These are phyloP conservation scores for Drosophila tanythrix DNA, from an alignment of 2,888 invertebrate species.

Conservation along the genomic window DNA sequence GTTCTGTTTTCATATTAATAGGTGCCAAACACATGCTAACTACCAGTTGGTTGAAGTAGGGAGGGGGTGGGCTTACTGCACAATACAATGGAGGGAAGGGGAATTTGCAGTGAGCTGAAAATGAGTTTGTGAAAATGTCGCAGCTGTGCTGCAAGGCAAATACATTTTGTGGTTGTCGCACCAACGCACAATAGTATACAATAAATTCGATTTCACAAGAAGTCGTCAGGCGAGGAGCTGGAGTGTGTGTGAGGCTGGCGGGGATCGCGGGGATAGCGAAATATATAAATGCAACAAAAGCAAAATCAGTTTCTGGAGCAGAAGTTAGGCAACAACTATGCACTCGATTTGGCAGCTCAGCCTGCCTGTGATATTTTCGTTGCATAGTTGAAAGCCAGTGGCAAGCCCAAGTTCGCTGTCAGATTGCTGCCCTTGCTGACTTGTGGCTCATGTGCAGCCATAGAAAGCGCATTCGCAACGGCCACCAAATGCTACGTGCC, in stretches of 20 bases:
- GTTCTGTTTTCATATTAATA: conserved; percentile 65
- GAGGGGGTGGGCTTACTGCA: not conserved
- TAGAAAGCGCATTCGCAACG: conserved; percentile 59
- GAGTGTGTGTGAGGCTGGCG: not conserved
- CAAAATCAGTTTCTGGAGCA: conserved; percentile 19
- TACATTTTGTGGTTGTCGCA: conserved; percentile 71
- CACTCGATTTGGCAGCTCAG: conserved; percentile 55
- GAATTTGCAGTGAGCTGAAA: conserved; percentile 21
- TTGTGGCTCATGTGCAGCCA: conserved; percentile 56
- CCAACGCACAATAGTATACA: conserved; percentile 67
- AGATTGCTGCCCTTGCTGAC: conserved; percentile 19
- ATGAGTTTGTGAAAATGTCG: conserved; percentile 65
- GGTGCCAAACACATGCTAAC: conserved; percentile 68
- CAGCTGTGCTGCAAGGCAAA: conserved; percentile 67
- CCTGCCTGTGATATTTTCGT: conserved; percentile 64
- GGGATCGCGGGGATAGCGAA: conserved; percentile 1
- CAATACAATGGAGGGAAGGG: not conserved
- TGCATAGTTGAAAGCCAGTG: conserved; percentile 52
- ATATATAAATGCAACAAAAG: conserved; percentile 38
- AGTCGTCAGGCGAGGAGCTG: not conserved
- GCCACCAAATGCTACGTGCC: conserved; percentile 68
- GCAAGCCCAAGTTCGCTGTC: conserved; percentile 29
- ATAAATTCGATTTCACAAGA: conserved; percentile 71
- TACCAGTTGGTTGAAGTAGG: not conserved
- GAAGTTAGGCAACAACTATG: conserved; percentile 58